Conservation (phyloP, 2,797 vertebrate species). For the Xenentodon cancila region DNA sequence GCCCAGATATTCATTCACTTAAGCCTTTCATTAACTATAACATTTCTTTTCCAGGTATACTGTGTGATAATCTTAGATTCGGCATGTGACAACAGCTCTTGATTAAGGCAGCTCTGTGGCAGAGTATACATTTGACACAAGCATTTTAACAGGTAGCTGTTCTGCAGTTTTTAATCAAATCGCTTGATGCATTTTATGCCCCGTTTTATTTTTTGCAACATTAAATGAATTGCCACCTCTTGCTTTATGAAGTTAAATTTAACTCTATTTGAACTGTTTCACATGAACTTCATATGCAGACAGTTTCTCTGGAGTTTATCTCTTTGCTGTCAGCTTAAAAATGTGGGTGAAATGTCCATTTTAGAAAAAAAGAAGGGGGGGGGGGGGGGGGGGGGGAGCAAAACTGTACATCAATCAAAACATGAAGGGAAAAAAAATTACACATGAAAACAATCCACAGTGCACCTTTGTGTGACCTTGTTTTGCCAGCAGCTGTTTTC, state of each 20-base stretch:
- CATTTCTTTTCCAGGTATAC: too few relatives aligned
- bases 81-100: too few relatives aligned
- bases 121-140: too few relatives aligned
- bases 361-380: background rate
- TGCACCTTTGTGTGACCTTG: slow-evolving; percentile 1
- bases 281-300: slow-evolving; percentile 6
- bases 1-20: background rate
- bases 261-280: background rate
- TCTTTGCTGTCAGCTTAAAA: background rate
- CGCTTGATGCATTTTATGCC: background rate
- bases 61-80: too few relatives aligned
- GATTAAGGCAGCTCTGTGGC: too few relatives aligned
- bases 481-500: slow-evolving; percentile 20
- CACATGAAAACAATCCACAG: background rate
- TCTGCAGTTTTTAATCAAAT: background rate
- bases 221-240: background rate
- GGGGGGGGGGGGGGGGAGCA: too few relatives aligned
- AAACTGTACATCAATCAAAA: background rate
- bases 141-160: too few relatives aligned
- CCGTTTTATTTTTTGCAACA: background rate
- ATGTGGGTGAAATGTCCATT: background rate
- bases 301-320: background rate
- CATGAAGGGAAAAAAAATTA: background rate
- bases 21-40: too few relatives aligned
- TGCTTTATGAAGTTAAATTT: background rate